These are phyloP conservation scores for Podarcis raffonei DNA, from an alignment of 2,113 vertebrate species.

Conservation along the genomic window DNA sequence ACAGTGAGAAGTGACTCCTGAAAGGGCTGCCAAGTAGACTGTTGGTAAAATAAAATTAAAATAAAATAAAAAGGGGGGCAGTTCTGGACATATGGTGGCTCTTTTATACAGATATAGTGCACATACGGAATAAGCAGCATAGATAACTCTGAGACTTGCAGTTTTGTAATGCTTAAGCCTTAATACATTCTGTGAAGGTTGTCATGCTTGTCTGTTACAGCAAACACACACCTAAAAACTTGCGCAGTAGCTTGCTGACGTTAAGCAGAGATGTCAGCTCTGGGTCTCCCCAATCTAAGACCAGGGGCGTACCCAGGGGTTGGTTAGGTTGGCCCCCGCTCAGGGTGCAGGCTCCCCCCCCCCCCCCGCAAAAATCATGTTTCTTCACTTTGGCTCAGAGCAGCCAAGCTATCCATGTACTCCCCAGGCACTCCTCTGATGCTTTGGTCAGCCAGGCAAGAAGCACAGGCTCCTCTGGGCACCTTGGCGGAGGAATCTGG, in stretches of 20 bases:
- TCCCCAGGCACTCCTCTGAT: too few species aligned
- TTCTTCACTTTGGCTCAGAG: too few species aligned
- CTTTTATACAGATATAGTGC: neutral
- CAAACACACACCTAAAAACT: neutral
- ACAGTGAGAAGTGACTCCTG: neutral
- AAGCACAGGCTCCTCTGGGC: too few species aligned
- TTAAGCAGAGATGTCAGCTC: neutral
- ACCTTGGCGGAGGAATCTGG: too few species aligned
- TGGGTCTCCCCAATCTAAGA: neutral
- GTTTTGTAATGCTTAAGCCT: neutral
- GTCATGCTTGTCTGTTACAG: neutral
- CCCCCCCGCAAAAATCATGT: too few species aligned
- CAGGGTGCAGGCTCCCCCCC: too few species aligned
- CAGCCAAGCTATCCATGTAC: too few species aligned
- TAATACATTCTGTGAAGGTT: neutral
- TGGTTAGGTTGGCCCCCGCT: too few species aligned
- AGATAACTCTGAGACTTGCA: neutral
- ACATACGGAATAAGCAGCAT: neutral
- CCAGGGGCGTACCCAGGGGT: too few species aligned
- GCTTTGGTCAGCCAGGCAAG: too few species aligned
- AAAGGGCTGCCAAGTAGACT: neutral
- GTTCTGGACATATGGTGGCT: neutral
- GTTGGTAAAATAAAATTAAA: neutral
- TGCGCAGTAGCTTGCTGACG: neutral
- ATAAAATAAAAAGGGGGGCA: neutral